Percentiles rank a stretch among this genome's conserved stretches.
These are phyloP conservation scores for Hypothenemus hampei DNA, from an alignment of 1,140 invertebrate genomes.

Conservation along the genomic window DNA sequence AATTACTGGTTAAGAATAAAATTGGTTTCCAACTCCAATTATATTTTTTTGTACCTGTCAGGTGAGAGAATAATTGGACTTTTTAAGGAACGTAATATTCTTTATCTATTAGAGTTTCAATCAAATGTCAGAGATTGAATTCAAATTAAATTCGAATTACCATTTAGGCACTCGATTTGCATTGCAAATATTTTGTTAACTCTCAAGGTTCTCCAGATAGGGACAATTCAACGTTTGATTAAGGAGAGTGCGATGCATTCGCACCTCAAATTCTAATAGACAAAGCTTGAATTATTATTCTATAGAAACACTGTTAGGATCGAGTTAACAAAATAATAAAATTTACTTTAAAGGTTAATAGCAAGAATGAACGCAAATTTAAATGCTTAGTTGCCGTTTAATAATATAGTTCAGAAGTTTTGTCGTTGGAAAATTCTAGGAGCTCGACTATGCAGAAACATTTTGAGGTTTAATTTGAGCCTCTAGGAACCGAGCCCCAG, in stretches of 20 bases:
- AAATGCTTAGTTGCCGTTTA: constrained; percentile 1
- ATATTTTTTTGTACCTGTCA: too few species aligned
- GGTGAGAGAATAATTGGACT: too few species aligned
- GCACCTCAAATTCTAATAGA: too few species aligned
- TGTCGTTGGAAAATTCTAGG: neutral
- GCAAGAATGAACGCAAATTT: neutral
- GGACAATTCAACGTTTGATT: constrained; percentile 2
- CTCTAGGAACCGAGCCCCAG: constrained; percentile 1
- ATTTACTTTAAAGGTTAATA: neutral
- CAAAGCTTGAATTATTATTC: neutral
- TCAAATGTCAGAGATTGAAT: neutral
- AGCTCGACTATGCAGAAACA: neutral
- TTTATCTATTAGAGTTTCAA: neutral
- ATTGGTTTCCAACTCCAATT: too few species aligned
- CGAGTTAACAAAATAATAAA: neutral
- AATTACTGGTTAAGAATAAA: too few species aligned
- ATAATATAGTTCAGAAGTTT: neutral
- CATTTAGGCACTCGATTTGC: neutral
- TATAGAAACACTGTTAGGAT: constrained; percentile 1
- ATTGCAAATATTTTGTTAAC: constrained; percentile 8
- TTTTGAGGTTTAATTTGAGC: constrained; percentile 6
- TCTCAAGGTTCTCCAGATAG: neutral
- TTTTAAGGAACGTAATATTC: too few species aligned
- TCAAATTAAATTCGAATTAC: constrained; percentile 3
- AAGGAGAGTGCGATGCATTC: neutral